phyloP scores from a whole-genome alignment of 2,888 invertebrate genomes.

The Coelopa pilipes region DNA sequence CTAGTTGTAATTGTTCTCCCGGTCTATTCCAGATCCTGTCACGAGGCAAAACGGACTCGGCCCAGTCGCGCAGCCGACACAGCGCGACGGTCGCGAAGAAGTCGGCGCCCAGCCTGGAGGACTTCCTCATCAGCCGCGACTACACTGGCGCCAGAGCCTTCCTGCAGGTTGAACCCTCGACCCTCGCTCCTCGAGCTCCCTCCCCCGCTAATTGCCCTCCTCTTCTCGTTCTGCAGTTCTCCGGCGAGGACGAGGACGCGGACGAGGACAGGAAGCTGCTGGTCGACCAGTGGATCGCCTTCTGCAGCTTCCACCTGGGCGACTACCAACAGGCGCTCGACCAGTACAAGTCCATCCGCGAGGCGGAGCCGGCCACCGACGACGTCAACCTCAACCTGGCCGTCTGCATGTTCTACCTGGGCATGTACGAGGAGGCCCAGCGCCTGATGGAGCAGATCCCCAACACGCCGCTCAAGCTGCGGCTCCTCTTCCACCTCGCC shows the following conservation, averaged over 20 bases:
- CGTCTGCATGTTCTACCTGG: slow-evolving; percentile 94
- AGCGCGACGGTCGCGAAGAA: slow-evolving; percentile 63
- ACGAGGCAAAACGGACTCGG: slow-evolving; percentile 81
- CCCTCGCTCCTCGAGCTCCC: no score
- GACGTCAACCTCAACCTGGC: slow-evolving; percentile 84
- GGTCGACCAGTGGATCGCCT: slow-evolving; percentile 88
- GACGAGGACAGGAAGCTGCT: slow-evolving; percentile 59
- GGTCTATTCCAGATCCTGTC: slow-evolving; percentile 81
- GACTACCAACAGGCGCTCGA: slow-evolving; percentile 87
- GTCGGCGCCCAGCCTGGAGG: slow-evolving; percentile 84
- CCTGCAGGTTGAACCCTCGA: no score
- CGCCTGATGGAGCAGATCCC: slow-evolving; percentile 75
- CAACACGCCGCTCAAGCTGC: slow-evolving; percentile 75
- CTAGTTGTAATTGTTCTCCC: slow-evolving; percentile 28
- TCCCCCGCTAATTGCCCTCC: slow-evolving; percentile 11
- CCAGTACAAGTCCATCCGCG: slow-evolving; percentile 73
- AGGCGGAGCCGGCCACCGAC: slow-evolving; percentile 70
- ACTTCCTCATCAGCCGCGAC: slow-evolving; percentile 88
- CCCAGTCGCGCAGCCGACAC: slow-evolving; percentile 59
- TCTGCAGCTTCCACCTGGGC: slow-evolving; percentile 95
- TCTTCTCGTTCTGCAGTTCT: slow-evolving; percentile 48
- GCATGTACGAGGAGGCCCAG: slow-evolving; percentile 75
- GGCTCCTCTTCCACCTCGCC: slow-evolving; percentile 90
- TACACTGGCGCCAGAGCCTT: slow-evolving; percentile 94
- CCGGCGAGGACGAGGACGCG: slow-evolving; percentile 51